A percentile compares a stretch with the other conserved stretches of the same genome.
Evolutionary conservation across 2,888 invertebrate genomes (phyloP).

Genomic region (Helleia helle): DNA sequence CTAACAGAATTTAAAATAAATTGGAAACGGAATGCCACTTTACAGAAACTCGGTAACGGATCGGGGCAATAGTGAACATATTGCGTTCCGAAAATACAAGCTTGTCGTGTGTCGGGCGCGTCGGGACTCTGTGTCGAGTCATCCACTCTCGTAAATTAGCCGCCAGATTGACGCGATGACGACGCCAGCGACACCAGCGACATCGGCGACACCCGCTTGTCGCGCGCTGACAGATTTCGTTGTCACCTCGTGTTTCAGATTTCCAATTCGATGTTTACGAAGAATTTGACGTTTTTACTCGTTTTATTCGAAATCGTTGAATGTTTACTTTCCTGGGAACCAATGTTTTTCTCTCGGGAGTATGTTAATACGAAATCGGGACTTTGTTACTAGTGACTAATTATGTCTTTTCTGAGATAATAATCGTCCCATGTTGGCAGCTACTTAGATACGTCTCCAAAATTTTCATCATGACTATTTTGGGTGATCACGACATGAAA

Average conservation of each 20-base stretch:
- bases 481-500: too few relatives aligned
- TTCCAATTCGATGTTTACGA: background rate
- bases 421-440: too few relatives aligned
- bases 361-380: too few relatives aligned
- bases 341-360: background rate
- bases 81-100: slow-evolving; percentile 27
- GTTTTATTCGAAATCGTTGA: background rate
- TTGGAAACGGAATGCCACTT: slow-evolving; percentile 8
- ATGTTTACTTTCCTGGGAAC: background rate
- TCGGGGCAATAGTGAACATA: slow-evolving; percentile 21
- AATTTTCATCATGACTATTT: too few relatives aligned
- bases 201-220: slow-evolving; percentile 30
- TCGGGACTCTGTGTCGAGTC: slow-evolving; percentile 13
- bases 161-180: slow-evolving; percentile 33
- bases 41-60: slow-evolving; percentile 12
- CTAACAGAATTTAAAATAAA: slow-evolving; percentile 7
- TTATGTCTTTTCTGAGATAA: too few relatives aligned
- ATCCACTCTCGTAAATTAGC: slow-evolving; percentile 25
- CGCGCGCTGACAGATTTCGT: slow-evolving; percentile 33
- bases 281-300: background rate
- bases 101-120: slow-evolving; percentile 17
- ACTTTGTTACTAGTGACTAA: too few relatives aligned
- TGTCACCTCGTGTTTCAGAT: slow-evolving; percentile 19
- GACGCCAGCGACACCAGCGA: slow-evolving; percentile 21
- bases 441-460: too few relatives aligned